phyloP scores from a whole-genome alignment of 2,113 vertebrate genomes.

The Ia io region DNA sequence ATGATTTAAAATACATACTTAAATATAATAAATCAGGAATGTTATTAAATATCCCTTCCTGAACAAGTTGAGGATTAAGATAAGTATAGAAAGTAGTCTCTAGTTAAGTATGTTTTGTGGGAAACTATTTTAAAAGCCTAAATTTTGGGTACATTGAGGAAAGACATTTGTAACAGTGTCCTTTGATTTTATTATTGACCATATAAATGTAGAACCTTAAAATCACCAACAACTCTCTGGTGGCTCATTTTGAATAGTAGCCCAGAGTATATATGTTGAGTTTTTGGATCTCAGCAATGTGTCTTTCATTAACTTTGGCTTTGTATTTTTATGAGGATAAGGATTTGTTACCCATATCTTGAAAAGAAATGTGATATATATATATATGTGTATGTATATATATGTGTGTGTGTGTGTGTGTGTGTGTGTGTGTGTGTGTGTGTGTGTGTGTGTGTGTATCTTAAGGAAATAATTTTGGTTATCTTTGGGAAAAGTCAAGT shows the following conservation, averaged over 20 bases:
- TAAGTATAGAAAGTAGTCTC: background rate
- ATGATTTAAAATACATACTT: slow-evolving; percentile 30
- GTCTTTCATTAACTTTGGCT: slow-evolving; percentile 24
- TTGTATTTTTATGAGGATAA: slow-evolving; percentile 4
- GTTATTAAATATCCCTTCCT: slow-evolving; percentile 25
- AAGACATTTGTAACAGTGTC: background rate
- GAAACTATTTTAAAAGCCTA: background rate
- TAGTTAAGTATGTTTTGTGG: background rate
- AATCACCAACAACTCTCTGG: background rate
- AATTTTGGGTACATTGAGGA: background rate
- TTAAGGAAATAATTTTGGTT: slow-evolving; percentile 10
- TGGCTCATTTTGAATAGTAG: background rate
- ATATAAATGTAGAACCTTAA: background rate
- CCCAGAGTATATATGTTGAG: background rate
- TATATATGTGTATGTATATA: too few species aligned
- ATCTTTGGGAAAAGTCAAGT: slow-evolving; percentile 2
- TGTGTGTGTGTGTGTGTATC: too few species aligned
- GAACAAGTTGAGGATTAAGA: slow-evolving; percentile 7
- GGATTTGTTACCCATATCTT: background rate
- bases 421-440: too few species aligned
- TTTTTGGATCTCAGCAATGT: slow-evolving; percentile 13
- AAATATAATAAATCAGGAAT: slow-evolving; percentile 21
- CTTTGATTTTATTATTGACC: slow-evolving; percentile 27
- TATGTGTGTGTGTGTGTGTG: too few species aligned
- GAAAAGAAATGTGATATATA: background rate